Evolutionary conservation across 2,113 vertebrate species (phyloP), one percentile per base, ranked within the genome.

Genomic region (Heloderma charlesbogerti): DNA sequence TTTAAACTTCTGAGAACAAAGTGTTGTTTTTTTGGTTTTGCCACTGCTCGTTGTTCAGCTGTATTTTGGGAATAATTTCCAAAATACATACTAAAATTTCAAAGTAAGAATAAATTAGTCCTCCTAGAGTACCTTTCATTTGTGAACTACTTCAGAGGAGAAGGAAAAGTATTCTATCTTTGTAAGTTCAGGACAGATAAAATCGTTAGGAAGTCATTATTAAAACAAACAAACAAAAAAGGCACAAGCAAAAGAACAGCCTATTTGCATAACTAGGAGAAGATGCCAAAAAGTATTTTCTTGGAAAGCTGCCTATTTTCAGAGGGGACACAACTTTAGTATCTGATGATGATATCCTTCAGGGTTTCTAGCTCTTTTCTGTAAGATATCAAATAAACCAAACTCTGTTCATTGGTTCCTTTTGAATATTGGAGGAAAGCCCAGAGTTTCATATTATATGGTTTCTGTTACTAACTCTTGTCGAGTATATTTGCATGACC

Each of bases 1-100:
- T 43, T 48, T 51, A 87, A 60, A 87, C n/a, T 63, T 69, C 6
- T 84, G 51, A 83, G 51, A 75, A 57, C 67, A 60, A 48, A 60
- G 51, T 8, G 1, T 15, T 40, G 40, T 77, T 77, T 77, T 25
- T 31, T 25, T 29, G 1, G 5, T 88, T 89, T 45, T 54, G 13
- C 25, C 45, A 31, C n/a, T 83, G 27, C 6, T 89, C 16, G 6
- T 57, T 83, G 12, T 83, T 43, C 51, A 57, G 27, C 60, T 60
- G 31, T 74, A 72, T 63, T 89, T 89, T 74, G 51, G 37, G 80
- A 84, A 72, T 60, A 13, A 9, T 89, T 89, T 89, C 37, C n/a
- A 88, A 43, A 83, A 74, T 89, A 89, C 4, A 43, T 13, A 12
- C 88, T 29, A 37, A 71, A 6, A 82, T 89, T 82, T 88, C 78